Percentiles rank a stretch among this genome's conserved stretches.
phyloP scores from a whole-genome alignment of 2,797 vertebrate species.

The Siniperca undulata region DNA sequence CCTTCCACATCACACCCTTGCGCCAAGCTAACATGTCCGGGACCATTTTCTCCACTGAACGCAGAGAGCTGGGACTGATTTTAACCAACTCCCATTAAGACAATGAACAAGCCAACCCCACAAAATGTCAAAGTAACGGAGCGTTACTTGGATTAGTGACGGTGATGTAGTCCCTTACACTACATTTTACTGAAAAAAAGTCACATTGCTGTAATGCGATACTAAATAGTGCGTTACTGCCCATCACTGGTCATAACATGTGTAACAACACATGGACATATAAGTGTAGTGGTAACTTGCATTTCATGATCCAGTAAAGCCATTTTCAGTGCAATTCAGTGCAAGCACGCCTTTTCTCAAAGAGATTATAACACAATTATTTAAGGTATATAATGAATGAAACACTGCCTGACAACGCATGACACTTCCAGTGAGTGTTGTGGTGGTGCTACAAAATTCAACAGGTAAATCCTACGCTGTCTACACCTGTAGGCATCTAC shows the following conservation, averaged over 20 bases:
- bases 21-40: too few species aligned
- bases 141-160: neutral
- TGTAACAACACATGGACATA: neutral
- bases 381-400: slow-evolving; percentile 4
- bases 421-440: slow-evolving; percentile 30
- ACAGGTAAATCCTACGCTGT: neutral
- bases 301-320: slow-evolving; percentile 11
- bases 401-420: slow-evolving; percentile 25
- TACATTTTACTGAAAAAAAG: neutral
- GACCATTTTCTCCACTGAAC: neutral
- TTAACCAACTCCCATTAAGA: too few species aligned
- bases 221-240: neutral
- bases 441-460: slow-evolving; percentile 2
- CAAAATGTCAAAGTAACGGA: neutral
- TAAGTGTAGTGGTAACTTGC: neutral
- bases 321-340: slow-evolving; percentile 22
- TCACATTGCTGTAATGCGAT: neutral
- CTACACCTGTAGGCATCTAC: neutral
- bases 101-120: neutral
- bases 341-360: neutral
- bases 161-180: neutral
- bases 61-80: neutral
- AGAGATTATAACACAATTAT: slow-evolving; percentile 24
- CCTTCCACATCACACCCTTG: too few species aligned
- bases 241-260: neutral